Percentiles rank a stretch among this genome's conserved stretches.
phyloP scores from a whole-genome alignment of 2,888 invertebrate species.

The Diaperis boleti region DNA sequence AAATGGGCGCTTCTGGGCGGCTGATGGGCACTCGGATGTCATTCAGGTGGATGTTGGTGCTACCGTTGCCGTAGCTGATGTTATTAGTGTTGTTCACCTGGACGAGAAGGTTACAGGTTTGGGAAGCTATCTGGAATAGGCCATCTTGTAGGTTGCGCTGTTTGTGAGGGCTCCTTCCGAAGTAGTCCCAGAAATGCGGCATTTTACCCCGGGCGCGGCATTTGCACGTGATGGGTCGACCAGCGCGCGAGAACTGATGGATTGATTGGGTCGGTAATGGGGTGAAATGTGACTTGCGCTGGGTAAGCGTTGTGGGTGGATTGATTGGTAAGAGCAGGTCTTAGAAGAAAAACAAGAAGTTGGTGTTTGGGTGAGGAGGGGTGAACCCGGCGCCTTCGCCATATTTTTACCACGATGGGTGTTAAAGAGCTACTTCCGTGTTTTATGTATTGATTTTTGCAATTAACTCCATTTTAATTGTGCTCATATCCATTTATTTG shows the following conservation, averaged over 20 bases:
- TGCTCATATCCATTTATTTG: no score
- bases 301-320: background rate
- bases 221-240: conserved; percentile 38
- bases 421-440: no score
- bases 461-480: no score
- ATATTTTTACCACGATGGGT: no score
- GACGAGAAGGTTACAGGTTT: conserved; percentile 81
- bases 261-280: conserved; percentile 6
- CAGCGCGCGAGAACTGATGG: conserved; percentile 18
- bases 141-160: conserved; percentile 80
- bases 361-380: no score
- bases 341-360: no score
- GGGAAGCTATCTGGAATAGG: conserved; percentile 82
- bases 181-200: conserved; percentile 75
- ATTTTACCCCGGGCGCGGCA: conserved; percentile 62
- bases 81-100: conserved; percentile 83
- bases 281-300: conserved; percentile 14
- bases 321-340: no score
- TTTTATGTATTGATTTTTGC: no score
- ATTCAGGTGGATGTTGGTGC: conserved; percentile 74
- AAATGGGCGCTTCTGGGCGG: conserved; percentile 21
- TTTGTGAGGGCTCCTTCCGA: conserved; percentile 66
- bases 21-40: conserved; percentile 56
- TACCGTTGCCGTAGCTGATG: conserved; percentile 76
- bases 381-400: no score